Percentiles rank a stretch among this genome's conserved stretches.
These are phyloP conservation scores for Dasyurus viverrinus DNA, from an alignment of 2,113 vertebrate species.

Conservation along the genomic window DNA sequence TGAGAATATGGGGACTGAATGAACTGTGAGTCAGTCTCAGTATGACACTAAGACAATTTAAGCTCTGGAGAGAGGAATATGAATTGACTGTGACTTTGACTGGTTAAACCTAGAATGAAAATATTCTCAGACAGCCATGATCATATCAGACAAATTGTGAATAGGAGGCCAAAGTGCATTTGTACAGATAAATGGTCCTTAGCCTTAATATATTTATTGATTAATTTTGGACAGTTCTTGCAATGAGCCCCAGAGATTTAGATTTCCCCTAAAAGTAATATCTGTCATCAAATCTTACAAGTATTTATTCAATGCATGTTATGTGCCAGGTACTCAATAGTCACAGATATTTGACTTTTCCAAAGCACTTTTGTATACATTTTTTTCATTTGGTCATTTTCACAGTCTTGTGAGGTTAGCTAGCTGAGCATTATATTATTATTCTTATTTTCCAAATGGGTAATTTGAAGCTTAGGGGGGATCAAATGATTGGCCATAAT, in stretches of 20 bases:
- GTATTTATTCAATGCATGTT: neutral
- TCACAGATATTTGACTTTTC: neutral
- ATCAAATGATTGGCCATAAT: constrained; percentile 8
- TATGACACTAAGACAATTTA: neutral
- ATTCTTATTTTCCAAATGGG: neutral
- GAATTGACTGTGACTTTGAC: too few species aligned
- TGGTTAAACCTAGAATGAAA: neutral
- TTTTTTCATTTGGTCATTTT: constrained; percentile 6
- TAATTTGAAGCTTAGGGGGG: neutral
- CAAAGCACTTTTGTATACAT: neutral
- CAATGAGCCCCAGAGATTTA: too few species aligned
- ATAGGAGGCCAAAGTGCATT: neutral
- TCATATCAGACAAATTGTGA: neutral
- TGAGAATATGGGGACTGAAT: neutral
- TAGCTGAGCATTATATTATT: constrained; percentile 9
- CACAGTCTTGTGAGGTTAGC: neutral
- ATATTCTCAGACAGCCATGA: neutral
- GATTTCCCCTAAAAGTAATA: too few species aligned
- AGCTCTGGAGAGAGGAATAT: neutral
- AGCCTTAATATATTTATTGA: neutral
- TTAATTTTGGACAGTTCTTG: too few species aligned
- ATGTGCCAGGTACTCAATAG: neutral
- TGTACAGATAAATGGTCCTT: constrained; percentile 2
- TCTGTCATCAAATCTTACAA: too few species aligned
- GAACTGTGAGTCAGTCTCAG: neutral